Conservation (phyloP, 2,888 invertebrate species). For the Andrena bucephala region DNA sequence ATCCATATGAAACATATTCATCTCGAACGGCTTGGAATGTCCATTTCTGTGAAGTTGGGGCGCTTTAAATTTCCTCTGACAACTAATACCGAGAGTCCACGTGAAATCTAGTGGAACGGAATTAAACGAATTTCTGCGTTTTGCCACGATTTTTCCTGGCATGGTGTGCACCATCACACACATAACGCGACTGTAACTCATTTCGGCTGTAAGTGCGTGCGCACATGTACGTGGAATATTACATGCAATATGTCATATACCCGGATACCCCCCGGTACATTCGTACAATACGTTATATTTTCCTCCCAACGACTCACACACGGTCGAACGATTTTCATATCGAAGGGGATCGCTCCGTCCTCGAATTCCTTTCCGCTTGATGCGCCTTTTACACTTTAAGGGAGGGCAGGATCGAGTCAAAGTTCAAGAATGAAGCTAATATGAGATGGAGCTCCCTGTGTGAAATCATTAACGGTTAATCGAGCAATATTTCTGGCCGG, state of each 20-base stretch:
- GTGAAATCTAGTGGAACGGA: conserved; percentile 71
- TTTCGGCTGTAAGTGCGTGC: conserved; percentile 2
- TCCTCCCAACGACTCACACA: conserved; percentile 23
- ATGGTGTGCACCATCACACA: conserved; percentile 24
- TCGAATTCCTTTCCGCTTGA: conserved; percentile 45
- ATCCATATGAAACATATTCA: neutral
- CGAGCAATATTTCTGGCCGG: conserved; percentile 31
- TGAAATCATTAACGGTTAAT: conserved; percentile 45
- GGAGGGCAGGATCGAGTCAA: neutral
- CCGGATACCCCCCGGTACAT: conserved; percentile 18
- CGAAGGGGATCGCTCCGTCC: conserved; percentile 53
- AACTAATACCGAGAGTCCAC: conserved; percentile 1
- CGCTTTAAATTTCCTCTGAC: neutral
- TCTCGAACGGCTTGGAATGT: neutral
- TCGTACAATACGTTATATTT: conserved; percentile 62
- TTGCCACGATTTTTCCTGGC: conserved; percentile 20
- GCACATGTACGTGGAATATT: conserved; percentile 39
- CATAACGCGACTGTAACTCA: neutral
- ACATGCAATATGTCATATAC: conserved; percentile 54
- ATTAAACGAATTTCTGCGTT: conserved; percentile 64
- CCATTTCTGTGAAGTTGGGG: neutral
- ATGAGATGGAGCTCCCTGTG: neutral
- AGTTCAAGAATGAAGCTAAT: conserved; percentile 6
- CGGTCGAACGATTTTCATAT: conserved; percentile 70
- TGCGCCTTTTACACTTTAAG: conserved; percentile 37